Conservation (phyloP, 2,797 vertebrate species). For the Babyrousa celebensis region DNA sequence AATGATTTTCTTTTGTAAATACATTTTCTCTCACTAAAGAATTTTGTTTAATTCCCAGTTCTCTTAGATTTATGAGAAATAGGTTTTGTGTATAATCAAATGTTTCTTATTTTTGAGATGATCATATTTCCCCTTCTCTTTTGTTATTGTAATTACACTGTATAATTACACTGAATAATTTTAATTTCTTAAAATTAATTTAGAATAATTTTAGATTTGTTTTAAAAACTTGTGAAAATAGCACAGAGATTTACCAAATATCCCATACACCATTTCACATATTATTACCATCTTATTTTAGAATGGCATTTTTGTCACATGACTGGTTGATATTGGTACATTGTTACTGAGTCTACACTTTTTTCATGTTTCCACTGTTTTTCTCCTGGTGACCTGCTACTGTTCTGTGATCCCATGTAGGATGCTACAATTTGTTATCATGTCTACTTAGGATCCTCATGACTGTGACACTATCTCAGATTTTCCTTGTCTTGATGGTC, state of each 20-base stretch:
- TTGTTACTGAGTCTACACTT: neutral
- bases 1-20: conserved; percentile 23
- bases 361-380: conserved; percentile 5
- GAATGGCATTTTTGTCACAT: neutral
- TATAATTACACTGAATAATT: neutral
- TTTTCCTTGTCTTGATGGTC: neutral
- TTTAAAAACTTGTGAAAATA: neutral
- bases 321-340: neutral
- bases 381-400: neutral
- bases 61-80: neutral
- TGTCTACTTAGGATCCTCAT: neutral
- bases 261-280: neutral
- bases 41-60: neutral
- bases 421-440: neutral
- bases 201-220: neutral
- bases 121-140: neutral
- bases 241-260: neutral
- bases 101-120: neutral
- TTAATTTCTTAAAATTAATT: conserved; percentile 17
- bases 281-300: neutral
- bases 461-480: neutral
- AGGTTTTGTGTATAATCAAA: neutral
- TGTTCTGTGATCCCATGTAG: neutral
- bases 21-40: neutral
- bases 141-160: neutral